These are phyloP conservation scores for Diabrotica balteata DNA, from an alignment of 2,888 invertebrate genomes.

Conservation along the genomic window DNA sequence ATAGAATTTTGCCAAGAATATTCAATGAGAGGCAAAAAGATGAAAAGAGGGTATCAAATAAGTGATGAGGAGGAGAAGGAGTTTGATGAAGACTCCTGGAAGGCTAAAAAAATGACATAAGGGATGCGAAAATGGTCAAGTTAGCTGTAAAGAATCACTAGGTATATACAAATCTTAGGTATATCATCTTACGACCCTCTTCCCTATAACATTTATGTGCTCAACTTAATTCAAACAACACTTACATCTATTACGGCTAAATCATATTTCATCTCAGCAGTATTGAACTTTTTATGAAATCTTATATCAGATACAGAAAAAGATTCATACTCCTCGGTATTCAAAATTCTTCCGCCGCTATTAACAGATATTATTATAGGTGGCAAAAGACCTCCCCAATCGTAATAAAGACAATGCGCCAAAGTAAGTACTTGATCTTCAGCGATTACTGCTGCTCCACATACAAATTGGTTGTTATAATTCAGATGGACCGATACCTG, in stretches of 20 bases:
- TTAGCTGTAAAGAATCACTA: too few species aligned
- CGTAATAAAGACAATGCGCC: slow-evolving; percentile 35
- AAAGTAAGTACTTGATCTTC: slow-evolving; percentile 30
- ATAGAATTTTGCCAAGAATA: too few species aligned
- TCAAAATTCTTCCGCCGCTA: slow-evolving; percentile 28
- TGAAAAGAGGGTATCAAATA: too few species aligned
- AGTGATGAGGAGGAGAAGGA: too few species aligned
- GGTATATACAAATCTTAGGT: too few species aligned
- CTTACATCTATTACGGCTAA: slow-evolving; percentile 34
- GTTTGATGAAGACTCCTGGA: too few species aligned
- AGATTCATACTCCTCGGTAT: slow-evolving; percentile 4
- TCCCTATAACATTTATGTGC: too few species aligned
- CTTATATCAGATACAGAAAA: slow-evolving; percentile 27
- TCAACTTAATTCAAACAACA: too few species aligned
- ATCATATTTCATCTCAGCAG: slow-evolving; percentile 27
- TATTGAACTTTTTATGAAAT: slow-evolving; percentile 31
- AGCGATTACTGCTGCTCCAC: slow-evolving; percentile 32
- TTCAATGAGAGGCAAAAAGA: too few species aligned
- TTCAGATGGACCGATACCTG: slow-evolving; percentile 34
- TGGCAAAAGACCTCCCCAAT: slow-evolving; percentile 36
- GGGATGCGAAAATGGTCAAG: too few species aligned
- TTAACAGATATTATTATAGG: slow-evolving; percentile 33
- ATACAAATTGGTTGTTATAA: slow-evolving; percentile 33
- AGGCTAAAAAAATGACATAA: too few species aligned
- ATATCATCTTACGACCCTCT: too few species aligned